Base-by-base conservation (phyloP, 2,113 vertebrate genomes). In the Amblyopsis rosae region DNA sequence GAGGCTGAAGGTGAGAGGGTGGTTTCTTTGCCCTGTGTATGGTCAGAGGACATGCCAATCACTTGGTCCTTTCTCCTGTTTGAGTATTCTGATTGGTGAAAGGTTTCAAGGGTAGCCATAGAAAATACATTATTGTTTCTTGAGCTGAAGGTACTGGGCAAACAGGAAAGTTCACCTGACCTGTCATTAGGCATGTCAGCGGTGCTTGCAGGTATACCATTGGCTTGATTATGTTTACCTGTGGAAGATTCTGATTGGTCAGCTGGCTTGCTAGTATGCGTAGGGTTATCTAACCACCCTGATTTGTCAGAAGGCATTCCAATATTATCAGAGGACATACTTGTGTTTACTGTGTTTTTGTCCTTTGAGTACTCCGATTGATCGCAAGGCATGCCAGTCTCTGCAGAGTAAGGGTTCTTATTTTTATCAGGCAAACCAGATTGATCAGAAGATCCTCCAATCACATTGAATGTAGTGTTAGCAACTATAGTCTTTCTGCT, bases 401-500 rank as follows among this genome's bases (percentile, higher is more conserved):
- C 84, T 50, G 51, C 46, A 59, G 68, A 32, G 60, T 65, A 16
- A 13, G 12, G 17, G 35, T 19, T 64, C 26, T 78, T 85, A 17
- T 48, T 63, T 11, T 75, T 87, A 5, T 84, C 82, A 33, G 10
- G 47, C 15, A 60, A 49, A 1, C 49, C 59, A 46, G 67, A 41
- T 47, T 66, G 75, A 51, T 88, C 81, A 59, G 2, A 47, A 10
- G 59, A 6, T 0, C 33, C 66, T 10, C 41, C 62, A 56, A 11
- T 26, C 9, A 32, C 17, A 61, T 4, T n/a, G n/a, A 66, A 68
- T 4, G 67, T 60, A 9, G 12, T 26, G 56, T 57, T 54, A 35
- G 76, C 51, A 62, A 17, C 17, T 1, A 55, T 13, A 1, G 33
- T 59, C 76, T 85, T 91, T 76, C 82, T 91, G 69, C 59, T 72